A percentile compares a stretch with the other conserved stretches of the same genome.
Evolutionary conservation across 2,797 vertebrate species (phyloP).

Genomic region (Lacerta agilis): DNA sequence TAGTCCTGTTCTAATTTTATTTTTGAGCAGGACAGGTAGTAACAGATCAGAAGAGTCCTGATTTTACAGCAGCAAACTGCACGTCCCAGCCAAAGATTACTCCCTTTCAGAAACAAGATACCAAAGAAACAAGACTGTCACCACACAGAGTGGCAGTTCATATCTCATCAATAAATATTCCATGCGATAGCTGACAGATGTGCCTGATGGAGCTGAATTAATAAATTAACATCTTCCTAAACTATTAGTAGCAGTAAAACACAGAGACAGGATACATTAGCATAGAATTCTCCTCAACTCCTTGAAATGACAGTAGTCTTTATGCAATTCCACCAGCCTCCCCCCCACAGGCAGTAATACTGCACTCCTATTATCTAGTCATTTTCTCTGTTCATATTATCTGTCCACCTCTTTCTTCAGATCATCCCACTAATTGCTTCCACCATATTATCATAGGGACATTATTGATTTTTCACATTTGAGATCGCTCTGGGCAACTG

Average conservation of each 20-base stretch:
- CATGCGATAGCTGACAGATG: constrained; percentile 2
- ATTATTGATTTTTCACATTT: constrained; percentile 18
- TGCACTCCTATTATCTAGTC: constrained; percentile 31
- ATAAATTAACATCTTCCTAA: constrained; percentile 26
- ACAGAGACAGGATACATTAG: constrained; percentile 15
- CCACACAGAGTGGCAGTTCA: background rate
- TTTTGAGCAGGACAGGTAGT: background rate
- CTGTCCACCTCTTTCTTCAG: constrained; percentile 32
- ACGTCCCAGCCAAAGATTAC: background rate
- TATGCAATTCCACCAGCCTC: background rate
- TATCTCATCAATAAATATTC: constrained; percentile 4
- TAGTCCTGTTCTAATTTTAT: background rate
- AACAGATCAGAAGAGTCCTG: background rate
- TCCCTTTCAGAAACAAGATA: background rate
- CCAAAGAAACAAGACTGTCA: background rate
- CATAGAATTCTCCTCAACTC: constrained; percentile 26
- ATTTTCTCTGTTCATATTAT: constrained; percentile 10
- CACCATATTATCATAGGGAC: constrained; percentile 34
- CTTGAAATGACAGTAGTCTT: background rate
- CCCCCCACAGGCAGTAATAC: background rate
- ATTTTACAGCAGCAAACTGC: background rate
- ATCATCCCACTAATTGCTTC: constrained; percentile 40
- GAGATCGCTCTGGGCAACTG: constrained; percentile 22
- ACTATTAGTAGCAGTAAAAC: constrained; percentile 25
- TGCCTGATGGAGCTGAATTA: background rate